These are phyloP conservation scores for Lepidocyrtoides sp. DNA, from an alignment of 2,888 invertebrate species.

Conservation along the genomic window DNA sequence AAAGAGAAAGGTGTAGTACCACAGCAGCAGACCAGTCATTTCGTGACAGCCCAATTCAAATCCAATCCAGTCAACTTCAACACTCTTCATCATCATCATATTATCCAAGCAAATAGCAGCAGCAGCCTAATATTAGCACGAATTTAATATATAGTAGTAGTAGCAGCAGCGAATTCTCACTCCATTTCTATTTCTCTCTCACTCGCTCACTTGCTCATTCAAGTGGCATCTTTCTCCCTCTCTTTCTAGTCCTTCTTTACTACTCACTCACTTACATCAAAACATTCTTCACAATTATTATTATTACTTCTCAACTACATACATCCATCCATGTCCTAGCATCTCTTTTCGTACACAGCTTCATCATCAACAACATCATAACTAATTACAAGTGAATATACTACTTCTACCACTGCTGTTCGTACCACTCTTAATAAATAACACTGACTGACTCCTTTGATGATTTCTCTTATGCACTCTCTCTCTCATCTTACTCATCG, in stretches of 20 bases:
- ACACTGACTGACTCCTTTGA: background rate
- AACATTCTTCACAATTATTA: background rate
- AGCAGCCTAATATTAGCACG: too few species aligned
- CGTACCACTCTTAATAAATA: too few species aligned
- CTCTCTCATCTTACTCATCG: background rate
- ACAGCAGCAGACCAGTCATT: constrained; percentile 4
- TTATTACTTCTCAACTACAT: background rate
- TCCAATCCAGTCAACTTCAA: background rate
- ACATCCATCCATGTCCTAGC: too few species aligned
- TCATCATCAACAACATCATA: background rate
- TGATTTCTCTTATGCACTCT: background rate
- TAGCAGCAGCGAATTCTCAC: background rate
- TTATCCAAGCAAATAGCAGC: too few species aligned
- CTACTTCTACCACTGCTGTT: too few species aligned
- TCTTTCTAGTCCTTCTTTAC: background rate
- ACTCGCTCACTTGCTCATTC: constrained; percentile 23
- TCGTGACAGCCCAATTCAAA: background rate
- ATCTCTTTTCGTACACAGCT: background rate
- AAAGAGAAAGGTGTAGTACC: too few species aligned
- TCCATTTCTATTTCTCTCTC: constrained; percentile 33
- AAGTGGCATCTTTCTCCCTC: constrained; percentile 4
- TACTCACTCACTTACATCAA: background rate
- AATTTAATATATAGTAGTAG: too few species aligned
- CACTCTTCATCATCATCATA: too few species aligned
- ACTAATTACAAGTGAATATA: constrained; percentile 34